phyloP scores from a whole-genome alignment of 2,113 vertebrate species.

The Plestiodon gilberti region DNA sequence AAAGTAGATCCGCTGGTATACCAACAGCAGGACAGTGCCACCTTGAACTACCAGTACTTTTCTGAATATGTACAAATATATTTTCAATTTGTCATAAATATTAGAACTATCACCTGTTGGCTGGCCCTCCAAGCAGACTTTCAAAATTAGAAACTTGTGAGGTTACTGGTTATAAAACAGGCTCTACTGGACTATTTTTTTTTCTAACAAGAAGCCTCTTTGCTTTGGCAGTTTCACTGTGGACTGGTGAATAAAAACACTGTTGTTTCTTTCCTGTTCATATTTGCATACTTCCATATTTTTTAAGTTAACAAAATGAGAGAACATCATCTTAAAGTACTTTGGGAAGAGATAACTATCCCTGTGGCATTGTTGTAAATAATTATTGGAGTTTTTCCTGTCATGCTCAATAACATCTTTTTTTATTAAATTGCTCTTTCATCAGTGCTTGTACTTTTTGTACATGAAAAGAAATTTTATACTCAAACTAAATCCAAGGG shows the following conservation, averaged over 20 bases:
- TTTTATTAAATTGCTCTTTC: not conserved
- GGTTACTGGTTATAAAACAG: conserved; percentile 48
- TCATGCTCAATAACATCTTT: not conserved
- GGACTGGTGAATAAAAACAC: not conserved
- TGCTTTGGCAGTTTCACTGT: not conserved
- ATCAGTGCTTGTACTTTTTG: not conserved
- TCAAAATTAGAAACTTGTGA: conserved; percentile 57
- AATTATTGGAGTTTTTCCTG: not conserved
- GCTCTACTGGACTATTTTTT: conserved; percentile 45
- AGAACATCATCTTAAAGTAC: not conserved
- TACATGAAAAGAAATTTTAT: not conserved
- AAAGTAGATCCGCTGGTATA: not conserved
- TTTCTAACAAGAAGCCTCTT: conserved; percentile 18
- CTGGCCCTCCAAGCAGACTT: conserved; percentile 30
- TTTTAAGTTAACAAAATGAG: not conserved
- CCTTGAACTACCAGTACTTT: not conserved
- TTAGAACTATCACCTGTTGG: not conserved
- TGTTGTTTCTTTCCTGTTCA: rapidly evolving
- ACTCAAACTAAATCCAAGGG: not conserved
- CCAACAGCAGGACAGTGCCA: rapidly evolving
- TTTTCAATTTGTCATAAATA: not conserved
- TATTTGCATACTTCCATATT: not conserved
- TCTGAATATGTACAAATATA: rapidly evolving
- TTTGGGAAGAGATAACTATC: not conserved
- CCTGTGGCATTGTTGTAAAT: not conserved